These are phyloP conservation scores for Bursaphelenchus mucronatus DNA, from an alignment of 1,140 invertebrate species.

Conservation along the genomic window DNA sequence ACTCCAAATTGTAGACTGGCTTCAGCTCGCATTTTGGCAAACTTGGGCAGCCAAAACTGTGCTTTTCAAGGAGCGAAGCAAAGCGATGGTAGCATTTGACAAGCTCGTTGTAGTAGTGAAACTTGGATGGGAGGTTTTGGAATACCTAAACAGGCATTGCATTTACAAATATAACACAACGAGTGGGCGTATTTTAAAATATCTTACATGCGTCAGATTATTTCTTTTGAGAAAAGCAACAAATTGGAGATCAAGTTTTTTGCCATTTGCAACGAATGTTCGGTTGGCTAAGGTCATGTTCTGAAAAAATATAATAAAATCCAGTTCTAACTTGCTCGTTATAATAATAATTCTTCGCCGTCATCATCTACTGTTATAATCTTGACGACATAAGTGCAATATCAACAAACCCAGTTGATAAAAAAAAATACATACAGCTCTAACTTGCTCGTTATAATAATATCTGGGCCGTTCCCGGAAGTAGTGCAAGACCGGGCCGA, in stretches of 20 bases:
- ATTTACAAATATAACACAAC: not conserved
- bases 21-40: slow-evolving; percentile 20
- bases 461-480: no score
- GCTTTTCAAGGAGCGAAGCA: slow-evolving; percentile 13
- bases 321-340: not conserved
- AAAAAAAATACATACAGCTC: no score
- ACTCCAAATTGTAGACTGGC: slow-evolving; percentile 15
- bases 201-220: slow-evolving; percentile 24
- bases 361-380: no score
- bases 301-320: slow-evolving; percentile 11
- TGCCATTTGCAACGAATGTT: slow-evolving; percentile 8
- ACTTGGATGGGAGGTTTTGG: slow-evolving; percentile 21
- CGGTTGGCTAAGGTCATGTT: slow-evolving; percentile 18
- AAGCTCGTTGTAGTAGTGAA: slow-evolving; percentile 17
- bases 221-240: slow-evolving; percentile 17
- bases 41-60: slow-evolving; percentile 28
- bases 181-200: slow-evolving; percentile 3
- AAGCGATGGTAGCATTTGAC: slow-evolving; percentile 12
- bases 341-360: no score
- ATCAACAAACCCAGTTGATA: no score
- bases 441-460: not conserved
- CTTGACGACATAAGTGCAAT: no score
- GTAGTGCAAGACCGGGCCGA: no score
- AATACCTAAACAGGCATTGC: slow-evolving; percentile 22
- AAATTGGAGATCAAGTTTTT: slow-evolving; percentile 19